Evolutionary conservation across 2,888 invertebrate species (phyloP).

Genomic region (Nemotelus pantherinus): DNA sequence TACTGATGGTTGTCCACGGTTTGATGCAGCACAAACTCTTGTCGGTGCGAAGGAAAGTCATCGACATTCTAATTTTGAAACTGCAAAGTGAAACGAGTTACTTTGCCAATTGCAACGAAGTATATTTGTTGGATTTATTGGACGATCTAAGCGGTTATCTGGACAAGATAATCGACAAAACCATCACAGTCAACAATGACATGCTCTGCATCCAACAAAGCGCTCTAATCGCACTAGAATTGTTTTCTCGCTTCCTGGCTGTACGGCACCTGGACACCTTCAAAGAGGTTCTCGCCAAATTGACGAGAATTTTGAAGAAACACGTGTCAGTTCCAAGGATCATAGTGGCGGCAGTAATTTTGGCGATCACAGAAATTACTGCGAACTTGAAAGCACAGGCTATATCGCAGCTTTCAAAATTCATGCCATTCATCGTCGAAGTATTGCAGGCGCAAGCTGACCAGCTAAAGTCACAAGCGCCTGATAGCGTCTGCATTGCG

Average conservation of each 20-base stretch:
- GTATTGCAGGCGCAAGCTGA: slow-evolving; percentile 74
- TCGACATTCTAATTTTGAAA: slow-evolving; percentile 87
- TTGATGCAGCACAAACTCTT: slow-evolving; percentile 76
- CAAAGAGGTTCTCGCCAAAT: slow-evolving; percentile 73
- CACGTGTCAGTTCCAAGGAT: slow-evolving; percentile 58
- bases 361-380: slow-evolving; percentile 83
- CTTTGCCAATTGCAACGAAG: slow-evolving; percentile 67
- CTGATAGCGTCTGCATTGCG: slow-evolving; percentile 59
- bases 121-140: slow-evolving; percentile 70
- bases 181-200: slow-evolving; percentile 67
- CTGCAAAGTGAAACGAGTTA: slow-evolving; percentile 75
- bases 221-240: slow-evolving; percentile 82
- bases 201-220: slow-evolving; percentile 80
- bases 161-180: slow-evolving; percentile 66
- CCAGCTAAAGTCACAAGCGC: slow-evolving; percentile 55
- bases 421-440: slow-evolving; percentile 79
- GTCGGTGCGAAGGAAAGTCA: slow-evolving; percentile 79
- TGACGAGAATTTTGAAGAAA: slow-evolving; percentile 67
- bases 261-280: slow-evolving; percentile 75
- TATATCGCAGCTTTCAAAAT: slow-evolving; percentile 77
- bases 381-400: slow-evolving; percentile 79
- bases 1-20: slow-evolving; percentile 80
- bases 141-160: slow-evolving; percentile 72
- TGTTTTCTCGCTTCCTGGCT: slow-evolving; percentile 80
- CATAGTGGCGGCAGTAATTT: slow-evolving; percentile 76